Evolutionary conservation across 2,888 invertebrate genomes (phyloP).

Genomic region (Drosophila lutescens): DNA sequence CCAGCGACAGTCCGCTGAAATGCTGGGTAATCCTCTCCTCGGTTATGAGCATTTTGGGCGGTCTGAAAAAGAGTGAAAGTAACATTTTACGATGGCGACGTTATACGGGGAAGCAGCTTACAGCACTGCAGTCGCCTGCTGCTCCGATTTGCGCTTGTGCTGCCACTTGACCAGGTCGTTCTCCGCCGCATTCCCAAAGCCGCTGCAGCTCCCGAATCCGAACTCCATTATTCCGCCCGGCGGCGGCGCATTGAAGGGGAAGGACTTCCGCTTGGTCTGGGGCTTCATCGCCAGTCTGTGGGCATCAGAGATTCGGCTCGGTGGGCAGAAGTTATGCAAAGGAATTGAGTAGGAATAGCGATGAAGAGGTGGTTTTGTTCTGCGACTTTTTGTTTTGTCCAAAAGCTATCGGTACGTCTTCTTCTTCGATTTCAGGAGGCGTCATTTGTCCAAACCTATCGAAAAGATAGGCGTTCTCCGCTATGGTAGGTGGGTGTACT

Average conservation of each 20-base stretch:
- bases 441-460: no score
- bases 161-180: constrained; percentile 58
- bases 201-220: constrained; percentile 41
- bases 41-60: constrained; percentile 90
- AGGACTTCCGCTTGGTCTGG: constrained; percentile 38
- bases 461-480: no score
- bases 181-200: constrained; percentile 44
- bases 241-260: constrained; percentile 84
- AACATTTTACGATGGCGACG: constrained; percentile 40
- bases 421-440: no score
- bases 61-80: constrained; percentile 81
- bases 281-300: constrained; percentile 25
- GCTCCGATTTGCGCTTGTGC: constrained; percentile 81
- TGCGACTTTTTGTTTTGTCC: constrained; percentile 33
- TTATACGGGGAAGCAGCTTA: constrained; percentile 79
- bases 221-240: constrained; percentile 81
- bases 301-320: constrained; percentile 8
- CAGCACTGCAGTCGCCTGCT: constrained; percentile 83
- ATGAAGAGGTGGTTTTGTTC: not conserved
- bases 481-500: no score
- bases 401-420: no score
- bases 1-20: constrained; percentile 90
- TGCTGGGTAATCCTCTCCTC: constrained; percentile 94
- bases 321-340: constrained; percentile 11
- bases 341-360: not conserved